Conservation (phyloP, 2,797 vertebrate species). For the Takifugu ocellatus region DNA sequence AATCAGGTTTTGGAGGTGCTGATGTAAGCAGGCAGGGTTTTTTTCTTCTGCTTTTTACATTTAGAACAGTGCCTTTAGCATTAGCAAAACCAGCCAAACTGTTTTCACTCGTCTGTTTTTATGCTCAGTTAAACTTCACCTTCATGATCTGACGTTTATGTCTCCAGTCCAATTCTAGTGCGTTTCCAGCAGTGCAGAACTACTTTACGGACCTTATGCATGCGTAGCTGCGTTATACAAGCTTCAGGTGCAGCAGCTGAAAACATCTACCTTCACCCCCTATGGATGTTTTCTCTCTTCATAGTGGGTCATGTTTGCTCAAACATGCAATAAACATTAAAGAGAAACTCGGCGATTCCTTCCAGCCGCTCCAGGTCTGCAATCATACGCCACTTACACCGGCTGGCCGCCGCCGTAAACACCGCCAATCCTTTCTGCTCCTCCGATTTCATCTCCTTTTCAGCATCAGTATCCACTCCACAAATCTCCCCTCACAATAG, state of each 20-base stretch:
- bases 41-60: no score
- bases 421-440: constrained; percentile 37
- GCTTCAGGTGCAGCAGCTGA: constrained; percentile 4
- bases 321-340: constrained; percentile 27
- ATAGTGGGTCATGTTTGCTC: constrained; percentile 14
- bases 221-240: no score
- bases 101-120: not conserved
- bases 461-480: constrained; percentile 25
- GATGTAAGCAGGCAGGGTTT: no score
- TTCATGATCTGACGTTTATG: not conserved
- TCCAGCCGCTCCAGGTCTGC: constrained; percentile 15
- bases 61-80: no score
- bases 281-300: constrained; percentile 9
- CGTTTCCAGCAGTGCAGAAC: not conserved
- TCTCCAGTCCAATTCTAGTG: not conserved
- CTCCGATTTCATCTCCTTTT: constrained; percentile 30
- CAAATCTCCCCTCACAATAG: constrained; percentile 42
- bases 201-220: not conserved
- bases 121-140: not conserved
- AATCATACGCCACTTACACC: constrained; percentile 37
- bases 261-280: constrained; percentile 11
- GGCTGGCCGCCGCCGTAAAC: constrained; percentile 20
- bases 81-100: not conserved
- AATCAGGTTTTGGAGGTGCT: no score
- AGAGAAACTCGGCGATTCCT: constrained; percentile 30